Percentiles rank a stretch among this genome's conserved stretches.
Evolutionary conservation across 2,797 vertebrate genomes (phyloP).

Genomic region (Pygocentrus nattereri): DNA sequence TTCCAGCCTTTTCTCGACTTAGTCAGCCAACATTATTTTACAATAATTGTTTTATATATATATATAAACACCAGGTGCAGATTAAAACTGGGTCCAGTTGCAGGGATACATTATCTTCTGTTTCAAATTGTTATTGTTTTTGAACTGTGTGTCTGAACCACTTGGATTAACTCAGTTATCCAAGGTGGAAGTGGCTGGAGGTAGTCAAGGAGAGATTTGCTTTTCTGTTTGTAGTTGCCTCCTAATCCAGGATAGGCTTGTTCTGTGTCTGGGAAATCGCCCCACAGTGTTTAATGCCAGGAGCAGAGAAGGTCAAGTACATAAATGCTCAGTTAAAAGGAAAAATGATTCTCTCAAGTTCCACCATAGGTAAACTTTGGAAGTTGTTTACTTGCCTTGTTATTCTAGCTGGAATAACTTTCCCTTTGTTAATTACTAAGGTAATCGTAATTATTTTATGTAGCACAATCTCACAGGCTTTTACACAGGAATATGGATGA

Average conservation of each 20-base stretch:
- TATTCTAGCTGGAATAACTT: conserved; percentile 2
- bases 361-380: conserved; percentile 6
- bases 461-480: no score
- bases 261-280: conserved; percentile 15
- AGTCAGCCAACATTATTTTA: not conserved
- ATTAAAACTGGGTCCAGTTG: not conserved
- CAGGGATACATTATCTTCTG: not conserved
- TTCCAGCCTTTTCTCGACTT: not conserved
- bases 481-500: no score
- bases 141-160: conserved; percentile 10
- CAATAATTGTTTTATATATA: not conserved
- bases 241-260: conserved; percentile 31
- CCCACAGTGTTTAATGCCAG: conserved; percentile 37
- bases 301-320: conserved; percentile 42
- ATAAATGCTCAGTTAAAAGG: conserved; percentile 19
- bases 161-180: conserved; percentile 18
- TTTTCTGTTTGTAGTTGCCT: conserved; percentile 15
- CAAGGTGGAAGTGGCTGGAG: conserved; percentile 27
- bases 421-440: not conserved
- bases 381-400: conserved; percentile 14
- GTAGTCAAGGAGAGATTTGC: conserved; percentile 1
- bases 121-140: conserved; percentile 6
- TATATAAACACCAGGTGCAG: not conserved
- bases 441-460: no score
- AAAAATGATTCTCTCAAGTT: conserved; percentile 18